Evolutionary conservation across 1,140 invertebrate species (phyloP).

Genomic region (Amyelois transitella): DNA sequence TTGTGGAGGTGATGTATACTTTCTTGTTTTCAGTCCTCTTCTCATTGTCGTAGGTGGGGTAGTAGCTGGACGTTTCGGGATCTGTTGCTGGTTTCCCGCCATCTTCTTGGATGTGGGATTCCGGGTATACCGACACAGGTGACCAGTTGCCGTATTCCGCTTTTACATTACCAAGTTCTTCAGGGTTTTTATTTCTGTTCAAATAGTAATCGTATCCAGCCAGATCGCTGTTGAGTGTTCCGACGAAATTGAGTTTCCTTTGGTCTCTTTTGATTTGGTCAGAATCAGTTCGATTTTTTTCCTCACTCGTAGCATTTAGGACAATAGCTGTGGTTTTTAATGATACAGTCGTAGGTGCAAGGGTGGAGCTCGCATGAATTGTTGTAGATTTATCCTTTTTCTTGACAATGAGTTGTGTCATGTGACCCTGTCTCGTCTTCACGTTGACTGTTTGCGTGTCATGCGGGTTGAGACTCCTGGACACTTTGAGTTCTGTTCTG

Average conservation of each 20-base stretch:
- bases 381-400: slow-evolving; percentile 76
- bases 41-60: slow-evolving; percentile 66
- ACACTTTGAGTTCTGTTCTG: slow-evolving; percentile 84
- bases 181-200: slow-evolving; percentile 56
- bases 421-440: slow-evolving; percentile 81
- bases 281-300: slow-evolving; percentile 57
- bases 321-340: slow-evolving; percentile 35
- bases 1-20: slow-evolving; percentile 71
- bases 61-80: slow-evolving; percentile 57
- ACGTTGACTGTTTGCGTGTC: slow-evolving; percentile 85
- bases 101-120: slow-evolving; percentile 63
- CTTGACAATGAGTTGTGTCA: slow-evolving; percentile 86
- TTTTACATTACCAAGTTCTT: slow-evolving; percentile 63
- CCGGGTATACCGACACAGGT: slow-evolving; percentile 67
- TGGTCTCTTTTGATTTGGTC: slow-evolving; percentile 58
- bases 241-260: slow-evolving; percentile 56
- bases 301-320: slow-evolving; percentile 33
- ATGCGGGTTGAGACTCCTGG: slow-evolving; percentile 83
- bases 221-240: slow-evolving; percentile 51
- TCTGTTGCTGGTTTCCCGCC: slow-evolving; percentile 48
- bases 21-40: slow-evolving; percentile 62
- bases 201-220: slow-evolving; percentile 68
- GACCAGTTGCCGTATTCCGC: slow-evolving; percentile 74
- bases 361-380: slow-evolving; percentile 30
- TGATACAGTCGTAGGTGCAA: slow-evolving; percentile 44